Conservation (phyloP, 2,113 vertebrate species). For the Blennius ocellaris region DNA sequence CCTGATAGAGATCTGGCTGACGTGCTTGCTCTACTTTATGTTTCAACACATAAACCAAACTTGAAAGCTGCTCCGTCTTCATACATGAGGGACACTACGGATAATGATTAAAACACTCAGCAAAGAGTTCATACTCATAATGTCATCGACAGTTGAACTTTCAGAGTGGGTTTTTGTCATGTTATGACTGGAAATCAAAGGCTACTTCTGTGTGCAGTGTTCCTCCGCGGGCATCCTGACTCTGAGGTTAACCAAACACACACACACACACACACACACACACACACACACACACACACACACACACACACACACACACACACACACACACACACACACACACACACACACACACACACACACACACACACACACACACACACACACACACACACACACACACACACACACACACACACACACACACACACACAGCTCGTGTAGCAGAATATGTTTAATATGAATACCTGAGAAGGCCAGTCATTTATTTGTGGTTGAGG, state of each 20-base stretch:
- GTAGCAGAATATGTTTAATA: constrained; percentile 70
- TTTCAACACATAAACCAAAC: constrained; percentile 1
- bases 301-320: constrained; percentile 18
- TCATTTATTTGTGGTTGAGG: constrained; percentile 64
- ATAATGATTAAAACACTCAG: neutral
- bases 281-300: constrained; percentile 16
- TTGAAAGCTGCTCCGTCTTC: neutral
- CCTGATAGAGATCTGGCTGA: constrained; percentile 34
- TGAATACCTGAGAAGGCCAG: constrained; percentile 61
- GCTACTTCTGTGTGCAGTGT: neutral
- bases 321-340: constrained; percentile 18
- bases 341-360: constrained; percentile 16
- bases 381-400: constrained; percentile 18
- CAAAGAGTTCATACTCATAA: neutral
- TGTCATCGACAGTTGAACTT: neutral
- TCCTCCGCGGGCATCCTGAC: constrained; percentile 10
- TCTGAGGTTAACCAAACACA: constrained; percentile 60
- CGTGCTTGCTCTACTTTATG: neutral
- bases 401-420: constrained; percentile 16
- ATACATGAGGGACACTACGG: neutral
- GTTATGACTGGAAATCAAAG: constrained; percentile 53
- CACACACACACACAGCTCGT: constrained; percentile 23
- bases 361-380: constrained; percentile 18
- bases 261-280: constrained; percentile 21
- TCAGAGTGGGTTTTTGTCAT: constrained; percentile 22